Conservation (phyloP, 2,797 vertebrate species). For the Semaprochilodus insignis region DNA sequence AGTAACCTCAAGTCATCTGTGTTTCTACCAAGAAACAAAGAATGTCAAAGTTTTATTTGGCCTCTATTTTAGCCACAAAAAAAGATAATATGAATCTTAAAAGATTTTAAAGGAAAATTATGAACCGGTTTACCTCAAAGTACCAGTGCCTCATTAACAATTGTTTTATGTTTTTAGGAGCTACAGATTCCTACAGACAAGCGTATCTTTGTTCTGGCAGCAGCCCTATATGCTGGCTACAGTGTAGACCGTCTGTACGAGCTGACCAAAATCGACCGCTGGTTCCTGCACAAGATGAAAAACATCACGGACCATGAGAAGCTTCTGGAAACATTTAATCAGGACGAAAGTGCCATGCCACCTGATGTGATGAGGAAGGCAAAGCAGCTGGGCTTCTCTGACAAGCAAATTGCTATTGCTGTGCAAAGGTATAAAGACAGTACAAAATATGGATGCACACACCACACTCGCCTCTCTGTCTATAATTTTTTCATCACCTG, state of each 20-base stretch:
- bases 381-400: constrained; percentile 96
- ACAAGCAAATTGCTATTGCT: constrained; percentile 94
- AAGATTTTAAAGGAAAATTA: too few relatives aligned
- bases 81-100: too few relatives aligned
- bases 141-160: too few relatives aligned
- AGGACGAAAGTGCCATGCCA: constrained; percentile 83
- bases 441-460: background rate
- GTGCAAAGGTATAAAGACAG: constrained; percentile 85
- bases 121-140: too few relatives aligned
- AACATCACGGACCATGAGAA: constrained; percentile 87
- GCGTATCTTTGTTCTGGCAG: constrained; percentile 93
- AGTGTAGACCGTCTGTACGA: constrained; percentile 90
- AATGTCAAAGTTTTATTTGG: too few relatives aligned
- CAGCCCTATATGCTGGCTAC: constrained; percentile 87
- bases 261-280: constrained; percentile 95
- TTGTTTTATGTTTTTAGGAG: constrained; percentile 78
- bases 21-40: too few relatives aligned
- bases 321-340: constrained; percentile 84
- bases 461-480: background rate
- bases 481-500: rapidly evolving
- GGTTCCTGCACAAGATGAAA: constrained; percentile 98
- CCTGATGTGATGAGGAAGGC: constrained; percentile 84
- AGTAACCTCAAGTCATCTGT: too few relatives aligned
- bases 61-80: too few relatives aligned
- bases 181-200: constrained; percentile 95